Conservation (phyloP, 2,888 invertebrate genomes). For the Xestia rhomboidea region DNA sequence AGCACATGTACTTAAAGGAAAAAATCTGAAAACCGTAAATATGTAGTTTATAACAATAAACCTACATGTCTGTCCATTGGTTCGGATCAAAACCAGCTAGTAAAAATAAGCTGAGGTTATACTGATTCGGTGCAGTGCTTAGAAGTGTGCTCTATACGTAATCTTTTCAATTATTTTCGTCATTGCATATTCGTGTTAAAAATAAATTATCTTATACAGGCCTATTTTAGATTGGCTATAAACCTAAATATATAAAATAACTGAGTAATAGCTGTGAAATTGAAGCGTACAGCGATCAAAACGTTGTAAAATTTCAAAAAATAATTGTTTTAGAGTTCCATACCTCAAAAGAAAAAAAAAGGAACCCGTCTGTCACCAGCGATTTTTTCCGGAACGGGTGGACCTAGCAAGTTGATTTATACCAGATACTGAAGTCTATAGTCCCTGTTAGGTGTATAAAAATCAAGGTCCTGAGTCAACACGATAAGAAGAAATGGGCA, state of each 20-base stretch:
- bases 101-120: background rate
- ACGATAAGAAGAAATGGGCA: no score
- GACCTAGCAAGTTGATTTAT: no score
- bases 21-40: background rate
- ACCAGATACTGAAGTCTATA: no score
- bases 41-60: no score
- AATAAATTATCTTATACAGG: background rate
- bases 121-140: background rate
- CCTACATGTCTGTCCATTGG: background rate
- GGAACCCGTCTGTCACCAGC: no score
- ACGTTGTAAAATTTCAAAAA: background rate
- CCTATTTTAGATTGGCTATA: background rate
- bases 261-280: constrained; percentile 3
- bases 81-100: background rate
- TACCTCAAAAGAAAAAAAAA: no score
- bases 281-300: constrained; percentile 21
- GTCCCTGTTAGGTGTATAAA: no score
- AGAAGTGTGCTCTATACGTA: background rate
- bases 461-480: no score
- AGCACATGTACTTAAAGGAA: background rate
- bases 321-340: background rate
- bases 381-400: no score
- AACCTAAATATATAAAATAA: background rate
- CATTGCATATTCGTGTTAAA: background rate
- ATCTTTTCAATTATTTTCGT: background rate